Percentiles rank a stretch among this genome's conserved stretches.
phyloP scores from a whole-genome alignment of 2,797 vertebrate genomes.

The Melanotaenia boesemani region DNA sequence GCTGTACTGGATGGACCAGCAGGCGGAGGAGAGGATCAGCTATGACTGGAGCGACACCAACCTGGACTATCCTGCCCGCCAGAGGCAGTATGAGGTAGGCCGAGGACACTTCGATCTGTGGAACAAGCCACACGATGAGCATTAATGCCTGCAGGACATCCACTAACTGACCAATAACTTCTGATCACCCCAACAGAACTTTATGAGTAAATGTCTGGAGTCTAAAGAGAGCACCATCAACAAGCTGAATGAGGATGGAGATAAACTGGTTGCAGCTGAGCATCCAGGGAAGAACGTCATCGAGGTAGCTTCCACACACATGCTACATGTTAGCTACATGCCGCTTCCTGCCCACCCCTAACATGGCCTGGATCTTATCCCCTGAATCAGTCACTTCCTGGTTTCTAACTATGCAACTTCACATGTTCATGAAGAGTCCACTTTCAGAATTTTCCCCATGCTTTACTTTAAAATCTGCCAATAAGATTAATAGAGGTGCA shows the following conservation, averaged over 20 bases:
- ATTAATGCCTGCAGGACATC: not conserved
- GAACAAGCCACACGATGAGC: no score
- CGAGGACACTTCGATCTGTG: no score
- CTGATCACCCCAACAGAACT: slow-evolving; percentile 82
- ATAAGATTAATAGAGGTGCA: no score
- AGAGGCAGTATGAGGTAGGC: slow-evolving; percentile 93
- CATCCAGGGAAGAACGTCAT: slow-evolving; percentile 93
- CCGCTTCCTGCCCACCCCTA: no score
- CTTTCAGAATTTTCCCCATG: no score
- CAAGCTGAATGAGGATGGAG: slow-evolving; percentile 91
- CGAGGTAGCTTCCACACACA: slow-evolving; percentile 77
- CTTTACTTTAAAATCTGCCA: no score
- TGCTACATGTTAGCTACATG: no score
- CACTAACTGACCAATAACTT: not conserved
- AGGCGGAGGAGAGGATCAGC: slow-evolving; percentile 90
- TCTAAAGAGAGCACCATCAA: slow-evolving; percentile 91
- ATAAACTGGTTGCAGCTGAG: slow-evolving; percentile 83
- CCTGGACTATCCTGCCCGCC: slow-evolving; percentile 92
- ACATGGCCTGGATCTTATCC: no score
- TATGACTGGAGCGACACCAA: slow-evolving; percentile 97
- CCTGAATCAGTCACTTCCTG: no score
- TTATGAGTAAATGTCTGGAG: slow-evolving; percentile 94
- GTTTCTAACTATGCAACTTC: not conserved
- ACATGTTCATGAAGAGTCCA: no score
- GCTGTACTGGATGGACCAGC: slow-evolving; percentile 99